A percentile compares a stretch with the other conserved stretches of the same genome.
These are phyloP conservation scores for Xiphorhynchus erythropygius DNA, from an alignment of 2,797 vertebrate genomes.

Conservation along the genomic window DNA sequence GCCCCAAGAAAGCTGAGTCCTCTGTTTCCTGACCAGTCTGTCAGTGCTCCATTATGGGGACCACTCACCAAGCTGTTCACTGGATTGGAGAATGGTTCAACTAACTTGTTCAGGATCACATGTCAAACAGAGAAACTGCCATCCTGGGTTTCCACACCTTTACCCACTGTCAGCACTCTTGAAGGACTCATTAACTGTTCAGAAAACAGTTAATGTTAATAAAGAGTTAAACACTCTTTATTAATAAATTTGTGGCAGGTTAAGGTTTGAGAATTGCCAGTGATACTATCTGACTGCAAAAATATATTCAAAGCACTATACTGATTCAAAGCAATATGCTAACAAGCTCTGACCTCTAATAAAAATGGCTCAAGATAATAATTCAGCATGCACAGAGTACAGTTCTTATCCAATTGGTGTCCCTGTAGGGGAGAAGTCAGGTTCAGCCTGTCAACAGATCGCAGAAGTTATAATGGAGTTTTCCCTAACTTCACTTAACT, in stretches of 20 bases:
- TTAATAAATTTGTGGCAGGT: background rate
- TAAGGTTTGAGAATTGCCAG: background rate
- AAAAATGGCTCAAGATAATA: background rate
- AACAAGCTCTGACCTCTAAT: background rate
- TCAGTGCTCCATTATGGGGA: too few species aligned
- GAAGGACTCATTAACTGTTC: background rate
- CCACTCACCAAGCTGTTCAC: background rate
- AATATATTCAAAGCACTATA: background rate
- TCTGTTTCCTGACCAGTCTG: background rate
- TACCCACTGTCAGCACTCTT: background rate
- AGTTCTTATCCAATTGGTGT: background rate
- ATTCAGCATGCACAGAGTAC: background rate
- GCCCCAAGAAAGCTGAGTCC: background rate
- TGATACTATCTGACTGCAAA: background rate
- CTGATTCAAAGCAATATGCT: background rate
- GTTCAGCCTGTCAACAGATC: background rate
- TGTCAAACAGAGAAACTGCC: fast-evolving
- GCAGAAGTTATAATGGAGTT: background rate
- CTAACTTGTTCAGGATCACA: background rate
- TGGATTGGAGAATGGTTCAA: background rate
- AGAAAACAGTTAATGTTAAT: background rate
- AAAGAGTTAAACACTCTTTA: background rate
- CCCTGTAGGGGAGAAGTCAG: background rate
- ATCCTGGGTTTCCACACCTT: background rate
- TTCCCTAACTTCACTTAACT: background rate